Evolutionary conservation across 2,113 vertebrate genomes (phyloP).

Genomic region (Albula glossodonta): DNA sequence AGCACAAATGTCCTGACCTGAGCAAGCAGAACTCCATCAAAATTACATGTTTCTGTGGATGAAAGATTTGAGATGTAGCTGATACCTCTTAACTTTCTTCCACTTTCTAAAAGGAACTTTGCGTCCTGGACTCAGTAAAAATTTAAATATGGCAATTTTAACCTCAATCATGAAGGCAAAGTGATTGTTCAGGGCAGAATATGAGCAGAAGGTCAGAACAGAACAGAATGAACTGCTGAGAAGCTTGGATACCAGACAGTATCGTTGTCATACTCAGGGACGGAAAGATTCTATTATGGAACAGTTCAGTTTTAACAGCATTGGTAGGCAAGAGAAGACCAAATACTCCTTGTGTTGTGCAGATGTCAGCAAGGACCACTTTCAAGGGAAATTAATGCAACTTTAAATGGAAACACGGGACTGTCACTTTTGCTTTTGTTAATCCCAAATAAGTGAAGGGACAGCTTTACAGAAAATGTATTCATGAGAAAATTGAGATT

Average conservation of each 20-base stretch:
- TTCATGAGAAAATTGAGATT: neutral
- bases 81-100: neutral
- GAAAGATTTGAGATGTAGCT: neutral
- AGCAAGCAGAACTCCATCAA: neutral
- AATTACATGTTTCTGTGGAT: neutral
- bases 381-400: conserved; percentile 23
- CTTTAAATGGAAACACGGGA: conserved; percentile 25
- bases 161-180: neutral
- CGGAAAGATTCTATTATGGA: neutral
- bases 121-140: neutral
- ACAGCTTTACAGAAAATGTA: neutral
- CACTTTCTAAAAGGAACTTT: neutral
- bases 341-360: neutral
- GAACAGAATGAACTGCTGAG: neutral
- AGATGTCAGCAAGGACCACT: conserved; percentile 5
- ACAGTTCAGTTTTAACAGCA: neutral
- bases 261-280: neutral
- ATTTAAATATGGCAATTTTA: neutral
- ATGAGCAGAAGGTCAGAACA: neutral
- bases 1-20: neutral
- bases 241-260: neutral
- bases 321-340: neutral
- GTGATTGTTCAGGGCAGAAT: neutral
- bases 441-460: neutral
- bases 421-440: neutral